These are phyloP conservation scores for Pelmatolapia mariae DNA, from an alignment of 2,113 vertebrate genomes.

Conservation along the genomic window DNA sequence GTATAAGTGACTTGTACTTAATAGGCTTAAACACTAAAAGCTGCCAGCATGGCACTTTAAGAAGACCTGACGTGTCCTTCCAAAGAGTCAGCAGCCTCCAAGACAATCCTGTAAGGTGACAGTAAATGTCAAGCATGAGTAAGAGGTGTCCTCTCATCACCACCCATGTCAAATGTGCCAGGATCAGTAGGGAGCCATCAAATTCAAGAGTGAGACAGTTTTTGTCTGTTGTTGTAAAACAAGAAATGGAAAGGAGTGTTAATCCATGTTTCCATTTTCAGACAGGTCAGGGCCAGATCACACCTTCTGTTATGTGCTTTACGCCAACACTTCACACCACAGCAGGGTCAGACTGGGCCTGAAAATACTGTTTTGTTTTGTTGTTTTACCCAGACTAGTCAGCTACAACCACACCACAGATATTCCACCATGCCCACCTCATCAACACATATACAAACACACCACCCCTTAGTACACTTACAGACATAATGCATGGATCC, in stretches of 20 bases:
- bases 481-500: neutral
- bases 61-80: neutral
- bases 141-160: neutral
- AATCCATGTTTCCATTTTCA: slow-evolving; percentile 24
- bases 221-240: neutral
- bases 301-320: slow-evolving; percentile 5
- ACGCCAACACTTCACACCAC: neutral
- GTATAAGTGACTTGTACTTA: neutral
- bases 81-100: neutral
- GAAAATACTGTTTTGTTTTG: neutral
- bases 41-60: neutral
- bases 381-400: neutral
- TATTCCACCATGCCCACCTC: neutral
- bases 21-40: neutral
- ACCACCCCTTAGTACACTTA: neutral
- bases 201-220: neutral
- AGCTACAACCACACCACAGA: neutral
- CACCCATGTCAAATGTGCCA: neutral
- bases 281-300: slow-evolving; percentile 29
- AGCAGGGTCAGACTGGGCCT: neutral
- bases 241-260: neutral
- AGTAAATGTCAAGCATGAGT: slow-evolving; percentile 33
- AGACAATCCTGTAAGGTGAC: neutral
- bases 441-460: neutral
- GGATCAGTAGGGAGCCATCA: neutral